phyloP scores from a whole-genome alignment of 2,113 vertebrate species.

The Chaetodon auriga region DNA sequence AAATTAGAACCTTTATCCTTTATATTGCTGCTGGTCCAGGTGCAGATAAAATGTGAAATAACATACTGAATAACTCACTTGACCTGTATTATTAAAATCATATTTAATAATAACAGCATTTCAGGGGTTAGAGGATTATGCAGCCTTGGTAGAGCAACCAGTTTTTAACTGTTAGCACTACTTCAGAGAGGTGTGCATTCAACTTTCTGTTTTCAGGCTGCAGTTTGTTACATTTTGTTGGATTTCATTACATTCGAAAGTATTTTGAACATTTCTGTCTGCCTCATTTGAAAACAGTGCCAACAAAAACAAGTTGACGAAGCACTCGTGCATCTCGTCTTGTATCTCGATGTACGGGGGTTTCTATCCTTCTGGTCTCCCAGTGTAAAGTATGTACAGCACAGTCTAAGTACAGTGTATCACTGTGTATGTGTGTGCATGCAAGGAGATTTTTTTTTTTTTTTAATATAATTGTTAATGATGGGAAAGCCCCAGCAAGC shows the following conservation, averaged over 20 bases:
- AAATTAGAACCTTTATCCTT: background rate
- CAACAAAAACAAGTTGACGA: conserved; percentile 18
- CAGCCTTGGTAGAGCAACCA: background rate
- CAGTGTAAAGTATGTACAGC: background rate
- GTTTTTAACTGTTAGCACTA: conserved; percentile 27
- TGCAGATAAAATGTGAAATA: background rate
- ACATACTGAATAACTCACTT: background rate
- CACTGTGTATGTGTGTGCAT: background rate
- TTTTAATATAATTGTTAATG: conserved; percentile 75
- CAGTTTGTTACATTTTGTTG: background rate
- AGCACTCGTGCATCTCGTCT: conserved; percentile 3
- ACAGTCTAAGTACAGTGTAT: background rate
- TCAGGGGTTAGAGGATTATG: background rate
- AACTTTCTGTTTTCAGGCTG: conserved; percentile 12
- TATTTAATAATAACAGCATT: conserved; percentile 3
- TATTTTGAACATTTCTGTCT: conserved; percentile 20
- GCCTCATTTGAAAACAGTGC: conserved; percentile 23
- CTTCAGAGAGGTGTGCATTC: conserved; percentile 22
- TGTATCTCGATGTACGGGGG: background rate
- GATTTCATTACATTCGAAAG: background rate
- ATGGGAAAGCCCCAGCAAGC: conserved; percentile 76
- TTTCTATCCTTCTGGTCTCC: background rate
- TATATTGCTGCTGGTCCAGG: background rate
- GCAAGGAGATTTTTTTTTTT: conserved; percentile 20
- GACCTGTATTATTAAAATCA: conserved; percentile 23